Evolutionary conservation across 2,797 vertebrate genomes (phyloP).

Genomic region (Chanos chanos): DNA sequence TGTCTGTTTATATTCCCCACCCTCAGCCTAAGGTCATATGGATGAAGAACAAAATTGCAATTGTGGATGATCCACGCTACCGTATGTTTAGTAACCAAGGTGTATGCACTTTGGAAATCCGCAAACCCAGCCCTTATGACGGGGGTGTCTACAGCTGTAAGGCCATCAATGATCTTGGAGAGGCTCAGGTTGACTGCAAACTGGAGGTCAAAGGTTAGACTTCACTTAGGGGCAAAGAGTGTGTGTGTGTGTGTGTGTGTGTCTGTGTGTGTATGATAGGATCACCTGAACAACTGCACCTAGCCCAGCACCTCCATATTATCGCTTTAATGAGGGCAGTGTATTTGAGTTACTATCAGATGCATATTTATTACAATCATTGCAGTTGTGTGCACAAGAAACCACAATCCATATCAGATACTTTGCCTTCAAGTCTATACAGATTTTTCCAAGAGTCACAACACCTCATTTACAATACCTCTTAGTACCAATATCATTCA

Average conservation of each 20-base stretch:
- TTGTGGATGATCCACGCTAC: constrained; percentile 90
- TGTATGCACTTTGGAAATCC: constrained; percentile 93
- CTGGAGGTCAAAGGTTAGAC: constrained; percentile 96
- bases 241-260: neutral
- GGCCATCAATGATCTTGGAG: constrained; percentile 88
- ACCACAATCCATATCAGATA: too few species aligned
- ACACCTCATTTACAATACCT: too few species aligned
- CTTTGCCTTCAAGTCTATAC: too few species aligned
- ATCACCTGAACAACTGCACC: too few species aligned
- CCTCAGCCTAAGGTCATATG: constrained; percentile 91
- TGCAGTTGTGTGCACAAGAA: too few species aligned
- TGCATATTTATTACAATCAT: too few species aligned
- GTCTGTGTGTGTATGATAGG: neutral
- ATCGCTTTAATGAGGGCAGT: too few species aligned
- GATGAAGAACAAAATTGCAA: constrained; percentile 96
- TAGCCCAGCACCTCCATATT: too few species aligned
- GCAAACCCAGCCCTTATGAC: constrained; percentile 93
- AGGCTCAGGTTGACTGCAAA: constrained; percentile 93
- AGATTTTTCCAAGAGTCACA: too few species aligned
- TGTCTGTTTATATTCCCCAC: constrained; percentile 25
- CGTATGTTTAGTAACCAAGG: constrained; percentile 98
- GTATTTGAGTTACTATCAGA: too few species aligned
- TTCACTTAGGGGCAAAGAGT: constrained; percentile 13
- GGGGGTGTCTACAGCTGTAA: constrained; percentile 89
- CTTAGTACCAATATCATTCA: too few species aligned